phyloP scores from a whole-genome alignment of 2,797 vertebrate genomes.

The Podarcis lilfordi region DNA sequence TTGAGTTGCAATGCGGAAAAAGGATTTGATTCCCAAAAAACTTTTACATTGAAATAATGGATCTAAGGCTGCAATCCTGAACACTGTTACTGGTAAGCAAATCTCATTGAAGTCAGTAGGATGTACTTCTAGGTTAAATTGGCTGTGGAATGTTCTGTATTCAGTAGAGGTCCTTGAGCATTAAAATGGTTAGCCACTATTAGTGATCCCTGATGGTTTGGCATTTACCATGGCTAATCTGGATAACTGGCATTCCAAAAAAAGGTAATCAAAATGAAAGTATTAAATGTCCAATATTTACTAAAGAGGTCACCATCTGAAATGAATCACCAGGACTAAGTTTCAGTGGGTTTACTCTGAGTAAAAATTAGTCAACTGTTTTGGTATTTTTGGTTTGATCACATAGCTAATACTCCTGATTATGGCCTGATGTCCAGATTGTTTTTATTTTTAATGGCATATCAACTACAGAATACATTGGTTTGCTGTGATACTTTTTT shows the following conservation, averaged over 20 bases:
- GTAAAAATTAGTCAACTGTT: not conserved
- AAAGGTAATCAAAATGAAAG: not conserved
- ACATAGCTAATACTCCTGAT: not conserved
- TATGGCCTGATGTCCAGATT: not conserved
- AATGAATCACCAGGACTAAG: no score
- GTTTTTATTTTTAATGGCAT: not conserved
- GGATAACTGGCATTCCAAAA: not conserved
- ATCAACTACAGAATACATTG: not conserved
- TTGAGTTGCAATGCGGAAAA: not conserved
- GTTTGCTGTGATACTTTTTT: not conserved
- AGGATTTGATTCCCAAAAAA: not conserved
- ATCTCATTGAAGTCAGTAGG: not conserved
- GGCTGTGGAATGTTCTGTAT: not conserved
- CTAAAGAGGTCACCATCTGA: no score
- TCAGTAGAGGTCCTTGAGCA: not conserved
- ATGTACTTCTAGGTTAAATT: not conserved
- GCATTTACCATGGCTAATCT: not conserved
- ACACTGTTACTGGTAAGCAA: not conserved
- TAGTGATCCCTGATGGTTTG: not conserved
- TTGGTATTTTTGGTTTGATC: not conserved
- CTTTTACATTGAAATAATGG: conserved; percentile 4
- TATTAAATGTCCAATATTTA: not conserved
- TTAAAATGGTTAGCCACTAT: not conserved
- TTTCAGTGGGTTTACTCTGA: no score
- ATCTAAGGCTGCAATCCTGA: not conserved